phyloP scores from a whole-genome alignment of 1,140 invertebrate species.

The Asbolus verrucosus region DNA sequence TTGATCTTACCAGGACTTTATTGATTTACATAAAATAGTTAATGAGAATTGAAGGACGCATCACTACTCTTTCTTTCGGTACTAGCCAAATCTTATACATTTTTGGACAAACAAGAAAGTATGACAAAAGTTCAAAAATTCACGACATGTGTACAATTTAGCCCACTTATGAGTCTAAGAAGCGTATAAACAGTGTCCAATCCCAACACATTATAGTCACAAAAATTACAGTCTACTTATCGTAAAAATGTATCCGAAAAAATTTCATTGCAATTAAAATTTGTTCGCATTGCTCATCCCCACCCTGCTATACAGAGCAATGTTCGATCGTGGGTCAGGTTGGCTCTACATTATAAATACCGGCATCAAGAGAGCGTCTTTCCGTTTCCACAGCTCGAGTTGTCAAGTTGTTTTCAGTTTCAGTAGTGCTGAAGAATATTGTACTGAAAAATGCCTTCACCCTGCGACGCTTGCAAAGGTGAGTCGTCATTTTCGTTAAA shows the following conservation, averaged over 20 bases:
- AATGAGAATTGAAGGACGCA: too few species aligned
- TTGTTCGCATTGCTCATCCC: constrained; percentile 36
- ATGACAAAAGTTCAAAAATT: too few species aligned
- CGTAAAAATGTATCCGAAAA: neutral
- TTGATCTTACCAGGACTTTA: constrained; percentile 1
- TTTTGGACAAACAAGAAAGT: too few species aligned
- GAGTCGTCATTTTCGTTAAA: constrained; percentile 4
- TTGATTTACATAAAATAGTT: neutral
- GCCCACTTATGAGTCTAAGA: neutral
- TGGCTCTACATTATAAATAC: constrained; percentile 27
- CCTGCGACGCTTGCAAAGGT: constrained; percentile 58
- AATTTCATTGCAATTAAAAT: constrained; percentile 17
- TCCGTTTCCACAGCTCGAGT: constrained; percentile 2
- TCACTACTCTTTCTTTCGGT: too few species aligned
- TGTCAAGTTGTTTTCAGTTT: constrained; percentile 5
- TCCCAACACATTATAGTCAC: neutral
- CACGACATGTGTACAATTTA: too few species aligned
- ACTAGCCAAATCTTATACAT: too few species aligned
- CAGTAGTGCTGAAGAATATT: neutral
- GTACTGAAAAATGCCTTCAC: constrained; percentile 54
- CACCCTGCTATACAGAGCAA: constrained; percentile 32
- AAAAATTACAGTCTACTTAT: neutral
- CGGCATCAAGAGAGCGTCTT: constrained; percentile 37
- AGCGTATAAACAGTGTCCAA: too few species aligned
- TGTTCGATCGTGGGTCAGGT: constrained; percentile 36